Conservation (phyloP, 2,113 vertebrate genomes). For the Pterocles orientalis region DNA sequence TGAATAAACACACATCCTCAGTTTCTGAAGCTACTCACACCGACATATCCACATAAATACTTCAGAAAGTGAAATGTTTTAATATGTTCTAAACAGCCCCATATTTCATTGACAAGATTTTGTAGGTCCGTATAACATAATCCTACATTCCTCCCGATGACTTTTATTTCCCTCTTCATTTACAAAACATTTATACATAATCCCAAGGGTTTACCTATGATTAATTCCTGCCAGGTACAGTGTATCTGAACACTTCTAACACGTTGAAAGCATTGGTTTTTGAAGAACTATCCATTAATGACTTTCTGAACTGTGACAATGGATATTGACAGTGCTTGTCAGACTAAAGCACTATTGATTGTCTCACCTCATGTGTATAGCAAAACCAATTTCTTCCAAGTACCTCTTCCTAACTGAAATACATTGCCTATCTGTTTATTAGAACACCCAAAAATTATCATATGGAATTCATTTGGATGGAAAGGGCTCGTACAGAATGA, state of each 20-base stretch:
- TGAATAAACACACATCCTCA: too few relatives aligned
- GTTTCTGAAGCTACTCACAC: too few relatives aligned
- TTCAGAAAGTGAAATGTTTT: background rate
- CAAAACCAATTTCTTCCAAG: slow-evolving; percentile 88
- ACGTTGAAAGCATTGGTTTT: slow-evolving; percentile 75
- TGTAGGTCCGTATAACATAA: background rate
- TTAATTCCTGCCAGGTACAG: slow-evolving; percentile 78
- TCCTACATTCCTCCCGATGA: background rate
- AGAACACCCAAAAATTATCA: slow-evolving; percentile 67
- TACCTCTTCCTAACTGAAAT: slow-evolving; percentile 85
- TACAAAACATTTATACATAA: slow-evolving; percentile 55
- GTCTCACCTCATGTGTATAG: slow-evolving; percentile 86
- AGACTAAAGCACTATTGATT: slow-evolving; percentile 88
- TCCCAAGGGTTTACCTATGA: slow-evolving; percentile 73
- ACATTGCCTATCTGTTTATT: slow-evolving; percentile 79
- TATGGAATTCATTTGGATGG: slow-evolving; percentile 56
- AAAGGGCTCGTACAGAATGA: slow-evolving; percentile 40
- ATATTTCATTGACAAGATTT: background rate
- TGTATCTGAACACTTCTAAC: slow-evolving; percentile 70
- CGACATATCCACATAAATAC: background rate
- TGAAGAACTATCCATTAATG: slow-evolving; percentile 84
- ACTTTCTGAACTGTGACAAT: slow-evolving; percentile 86
- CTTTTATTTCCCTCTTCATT: slow-evolving; percentile 57
- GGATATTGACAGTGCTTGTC: slow-evolving; percentile 84
- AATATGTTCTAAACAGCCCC: background rate